Evolutionary conservation across 2,797 vertebrate species (phyloP), one percentile per base, ranked within the genome.

Genomic region (Danio albolineatus): DNA sequence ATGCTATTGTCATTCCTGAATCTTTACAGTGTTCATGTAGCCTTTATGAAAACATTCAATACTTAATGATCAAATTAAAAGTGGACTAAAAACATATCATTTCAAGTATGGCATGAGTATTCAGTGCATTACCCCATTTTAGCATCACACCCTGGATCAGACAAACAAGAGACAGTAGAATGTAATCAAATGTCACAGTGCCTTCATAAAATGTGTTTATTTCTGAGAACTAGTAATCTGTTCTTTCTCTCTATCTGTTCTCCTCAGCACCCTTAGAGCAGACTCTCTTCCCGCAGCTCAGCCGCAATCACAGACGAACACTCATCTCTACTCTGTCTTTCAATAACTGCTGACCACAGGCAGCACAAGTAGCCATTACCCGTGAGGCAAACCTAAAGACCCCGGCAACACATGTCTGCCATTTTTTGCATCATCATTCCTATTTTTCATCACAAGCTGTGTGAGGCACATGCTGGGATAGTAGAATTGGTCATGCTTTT

Each of bases 361-460:
- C 69, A 57, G 84, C 81, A 81, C 77, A 82, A 72, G 79, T 75
- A 78, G 66, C 66, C 76, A 86, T 85, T 84, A 84, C 51, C 73
- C 79, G 56, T 73, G 43, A 72, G 39, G 65, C 41, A 62, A 46
- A 19, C 67, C 66, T 36, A 67, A 75, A 82, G 74, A 70, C 73
- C 62, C 51, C 57, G 59, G 57, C 66, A 39, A 19, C 67, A 41
- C 46, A 12, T 57, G 10, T 53, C 21, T 59, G n/a, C 16, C 10
- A 6, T 41, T 61, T 51, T 53, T 49, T 41, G 7, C 21, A 44
- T 6, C 13, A 69, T 49, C 28, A 51, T 51, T 9, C 46, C 14
- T 12, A 2, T 76, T 73, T 49, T 48, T 72, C n/a, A 72, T 59
- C 14, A 14, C 39, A 46, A 57, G n/a, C 14, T 12, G 7, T 16